Conservation (phyloP, 2,113 vertebrate species). For the Ceyx melanurus region DNA sequence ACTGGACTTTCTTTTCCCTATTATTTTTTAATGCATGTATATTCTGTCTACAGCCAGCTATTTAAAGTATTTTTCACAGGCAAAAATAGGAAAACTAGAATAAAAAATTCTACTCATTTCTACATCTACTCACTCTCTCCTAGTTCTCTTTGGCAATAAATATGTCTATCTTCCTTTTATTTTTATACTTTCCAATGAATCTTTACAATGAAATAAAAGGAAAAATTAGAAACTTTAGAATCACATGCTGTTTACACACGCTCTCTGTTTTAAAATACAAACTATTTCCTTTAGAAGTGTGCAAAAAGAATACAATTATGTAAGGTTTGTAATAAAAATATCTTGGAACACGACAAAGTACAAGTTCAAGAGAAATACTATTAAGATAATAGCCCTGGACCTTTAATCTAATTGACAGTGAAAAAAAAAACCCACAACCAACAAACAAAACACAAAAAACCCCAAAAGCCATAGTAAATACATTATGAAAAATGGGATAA, state of each 20-base stretch:
- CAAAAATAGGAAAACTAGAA: background rate
- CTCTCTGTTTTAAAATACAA: conserved; percentile 14
- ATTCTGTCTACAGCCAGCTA: background rate
- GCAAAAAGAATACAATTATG: background rate
- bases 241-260: background rate
- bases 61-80: background rate
- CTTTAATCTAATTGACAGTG: background rate
- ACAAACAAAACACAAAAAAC: background rate
- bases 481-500: background rate
- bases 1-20: background rate
- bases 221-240: background rate
- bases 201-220: fast-evolving
- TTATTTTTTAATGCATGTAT: background rate
- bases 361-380: background rate
- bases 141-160: background rate
- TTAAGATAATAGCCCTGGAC: background rate
- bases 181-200: background rate
- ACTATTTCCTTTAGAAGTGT: conserved; percentile 25
- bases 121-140: background rate
- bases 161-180: background rate
- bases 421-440: too few relatives aligned
- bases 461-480: background rate
- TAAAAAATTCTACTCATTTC: background rate
- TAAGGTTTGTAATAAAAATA: background rate
- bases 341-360: background rate